Base-by-base conservation (phyloP, 2,888 invertebrate genomes). In the Arenicola marina region DNA sequence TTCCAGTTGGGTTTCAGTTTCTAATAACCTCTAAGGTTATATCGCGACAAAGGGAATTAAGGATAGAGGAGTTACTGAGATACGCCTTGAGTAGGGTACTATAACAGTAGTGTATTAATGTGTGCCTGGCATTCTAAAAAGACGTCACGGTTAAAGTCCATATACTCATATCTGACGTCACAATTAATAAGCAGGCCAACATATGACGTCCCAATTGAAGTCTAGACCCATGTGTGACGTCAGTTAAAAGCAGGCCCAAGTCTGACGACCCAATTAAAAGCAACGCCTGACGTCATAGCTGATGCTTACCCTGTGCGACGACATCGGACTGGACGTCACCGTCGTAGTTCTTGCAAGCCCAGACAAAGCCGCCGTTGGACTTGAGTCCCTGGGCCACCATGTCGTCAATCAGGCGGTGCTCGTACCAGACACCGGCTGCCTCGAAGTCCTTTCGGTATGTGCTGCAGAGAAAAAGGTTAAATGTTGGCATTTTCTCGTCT, bases 331-430 rank as follows among this genome's bases (percentile, higher is more conserved):
- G 93, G 3, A 94, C 93, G 79, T 94, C 94, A 34, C 94, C 94
- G 78, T 93, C 92, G 80, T 94, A 94, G 85, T 94, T 94, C 85
- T 94, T 94, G 85, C 93, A 93, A 26, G 92, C 90, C 94, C 94
- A 94, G 54, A 94, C 90, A 81, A 93, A 93, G 11, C 91, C 92
- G 60, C 94, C 94, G 28, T 87, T 86, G 32, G 92, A 90, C 85
- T 94, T 93, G 55, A 93, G 84, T 1, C 87, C 89, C 82, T 93
- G 92, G 38, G 93, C 93, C 33, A 94, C 93, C 92, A 93, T 93
- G 82, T 94, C 93, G 81, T 94, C 94, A 77, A 94, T 94, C 62
- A 94, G 86, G 56, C 93, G 87, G 83, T 94, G 94, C 83, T 94
- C 93, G 80, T 94, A 94, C 92, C 92, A 93, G 76, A 93, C 92